phyloP scores from a whole-genome alignment of 2,888 invertebrate genomes.

The Hydrotaea cyrtoneurina region DNA sequence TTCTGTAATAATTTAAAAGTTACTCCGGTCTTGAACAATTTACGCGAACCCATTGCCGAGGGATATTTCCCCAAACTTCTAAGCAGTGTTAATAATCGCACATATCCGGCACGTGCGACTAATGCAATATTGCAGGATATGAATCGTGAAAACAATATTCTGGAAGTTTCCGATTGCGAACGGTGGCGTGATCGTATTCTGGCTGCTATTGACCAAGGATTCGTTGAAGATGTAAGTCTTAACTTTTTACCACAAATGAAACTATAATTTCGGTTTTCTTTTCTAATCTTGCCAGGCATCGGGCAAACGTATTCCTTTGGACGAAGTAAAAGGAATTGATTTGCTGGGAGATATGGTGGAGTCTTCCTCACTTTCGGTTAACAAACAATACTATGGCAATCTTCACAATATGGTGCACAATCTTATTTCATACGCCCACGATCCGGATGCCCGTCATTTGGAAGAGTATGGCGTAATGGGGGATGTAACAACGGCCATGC shows the following conservation, averaged over 20 bases:
- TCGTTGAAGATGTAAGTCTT: slow-evolving; percentile 83
- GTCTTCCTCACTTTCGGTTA: slow-evolving; percentile 85
- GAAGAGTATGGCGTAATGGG: slow-evolving; percentile 90
- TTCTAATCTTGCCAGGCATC: slow-evolving; percentile 65
- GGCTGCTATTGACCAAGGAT: slow-evolving; percentile 88
- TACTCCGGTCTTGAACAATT: slow-evolving; percentile 85
- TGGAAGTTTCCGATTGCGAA: slow-evolving; percentile 84
- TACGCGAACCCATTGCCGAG: slow-evolving; percentile 86
- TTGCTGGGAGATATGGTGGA: slow-evolving; percentile 90
- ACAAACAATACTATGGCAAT: slow-evolving; percentile 87
- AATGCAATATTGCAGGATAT: slow-evolving; percentile 84
- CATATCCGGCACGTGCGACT: slow-evolving; percentile 87
- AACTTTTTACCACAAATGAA: not conserved
- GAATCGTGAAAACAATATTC: slow-evolving; percentile 84
- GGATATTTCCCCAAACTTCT: slow-evolving; percentile 92
- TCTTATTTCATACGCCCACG: slow-evolving; percentile 88
- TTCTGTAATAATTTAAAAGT: slow-evolving; percentile 86
- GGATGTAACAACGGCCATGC: slow-evolving; percentile 91
- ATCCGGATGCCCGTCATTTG: slow-evolving; percentile 87
- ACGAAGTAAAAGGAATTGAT: slow-evolving; percentile 86
- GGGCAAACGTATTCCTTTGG: slow-evolving; percentile 74
- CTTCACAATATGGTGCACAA: slow-evolving; percentile 92
- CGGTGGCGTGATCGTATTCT: slow-evolving; percentile 88
- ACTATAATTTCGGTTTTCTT: not conserved
- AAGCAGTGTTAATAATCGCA: slow-evolving; percentile 84